phyloP scores from a whole-genome alignment of 2,888 invertebrate genomes.

The Dusona sp. region DNA sequence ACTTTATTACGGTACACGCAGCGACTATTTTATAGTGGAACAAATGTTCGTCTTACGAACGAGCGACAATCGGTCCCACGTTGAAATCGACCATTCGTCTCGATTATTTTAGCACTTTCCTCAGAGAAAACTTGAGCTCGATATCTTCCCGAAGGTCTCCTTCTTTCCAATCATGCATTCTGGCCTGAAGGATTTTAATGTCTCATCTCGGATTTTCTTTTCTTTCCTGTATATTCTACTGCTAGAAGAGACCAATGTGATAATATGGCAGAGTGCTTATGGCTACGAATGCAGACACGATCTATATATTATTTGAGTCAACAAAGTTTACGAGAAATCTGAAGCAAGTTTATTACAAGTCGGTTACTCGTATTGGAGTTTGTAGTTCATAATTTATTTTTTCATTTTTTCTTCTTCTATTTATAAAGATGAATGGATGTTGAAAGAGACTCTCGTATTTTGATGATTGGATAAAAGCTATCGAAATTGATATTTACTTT shows the following conservation, averaged over 20 bases:
- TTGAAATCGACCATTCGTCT: constrained; percentile 60
- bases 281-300: background rate
- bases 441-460: background rate
- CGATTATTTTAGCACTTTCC: constrained; percentile 58
- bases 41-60: constrained; percentile 18
- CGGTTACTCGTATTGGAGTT: background rate
- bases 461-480: background rate
- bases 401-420: background rate
- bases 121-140: constrained; percentile 38
- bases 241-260: background rate
- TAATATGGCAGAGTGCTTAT: background rate
- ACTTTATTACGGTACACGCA: constrained; percentile 49
- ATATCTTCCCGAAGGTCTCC: background rate
- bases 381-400: background rate
- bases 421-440: background rate
- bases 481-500: background rate
- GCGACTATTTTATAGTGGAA: constrained; percentile 52
- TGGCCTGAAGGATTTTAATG: constrained; percentile 8
- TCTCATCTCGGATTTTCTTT: constrained; percentile 23
- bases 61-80: constrained; percentile 49
- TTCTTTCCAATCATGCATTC: constrained; percentile 5
- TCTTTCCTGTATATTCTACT: background rate
- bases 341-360: background rate
- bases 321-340: background rate
- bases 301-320: background rate